phyloP scores from a whole-genome alignment of 1,140 invertebrate species.

The Zophobas morio region DNA sequence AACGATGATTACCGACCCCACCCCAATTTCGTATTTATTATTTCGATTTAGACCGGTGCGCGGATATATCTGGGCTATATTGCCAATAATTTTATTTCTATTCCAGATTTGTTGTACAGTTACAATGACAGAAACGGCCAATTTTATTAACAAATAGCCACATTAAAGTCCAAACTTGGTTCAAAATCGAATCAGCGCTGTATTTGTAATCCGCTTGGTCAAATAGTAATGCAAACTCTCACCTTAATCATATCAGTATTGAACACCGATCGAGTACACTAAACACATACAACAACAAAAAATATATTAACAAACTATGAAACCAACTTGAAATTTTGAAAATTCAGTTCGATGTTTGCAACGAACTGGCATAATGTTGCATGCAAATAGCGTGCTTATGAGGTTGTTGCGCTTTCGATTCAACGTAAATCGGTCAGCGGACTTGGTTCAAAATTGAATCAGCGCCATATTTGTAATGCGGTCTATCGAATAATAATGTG shows the following conservation, averaged over 20 bases:
- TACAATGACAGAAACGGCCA: constrained; percentile 28
- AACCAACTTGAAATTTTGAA: too few species aligned
- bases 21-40: constrained; percentile 8
- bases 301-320: too few species aligned
- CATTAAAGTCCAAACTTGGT: constrained; percentile 16
- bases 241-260: constrained; percentile 37
- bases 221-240: constrained; percentile 6
- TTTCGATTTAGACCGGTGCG: constrained; percentile 10
- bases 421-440: neutral
- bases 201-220: constrained; percentile 12
- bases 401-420: too few species aligned
- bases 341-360: too few species aligned
- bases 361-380: too few species aligned
- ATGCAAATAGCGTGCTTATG: too few species aligned
- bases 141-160: constrained; percentile 24
- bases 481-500: neutral
- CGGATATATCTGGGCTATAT: constrained; percentile 13
- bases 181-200: constrained; percentile 23
- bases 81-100: constrained; percentile 26
- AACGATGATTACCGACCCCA: constrained; percentile 21
- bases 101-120: constrained; percentile 25
- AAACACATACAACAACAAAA: too few species aligned
- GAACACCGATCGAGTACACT: neutral
- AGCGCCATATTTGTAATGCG: constrained; percentile 20
- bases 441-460: constrained; percentile 23